These are phyloP conservation scores for Lepas anatifera DNA, from an alignment of 2,888 invertebrate genomes.

Conservation along the genomic window DNA sequence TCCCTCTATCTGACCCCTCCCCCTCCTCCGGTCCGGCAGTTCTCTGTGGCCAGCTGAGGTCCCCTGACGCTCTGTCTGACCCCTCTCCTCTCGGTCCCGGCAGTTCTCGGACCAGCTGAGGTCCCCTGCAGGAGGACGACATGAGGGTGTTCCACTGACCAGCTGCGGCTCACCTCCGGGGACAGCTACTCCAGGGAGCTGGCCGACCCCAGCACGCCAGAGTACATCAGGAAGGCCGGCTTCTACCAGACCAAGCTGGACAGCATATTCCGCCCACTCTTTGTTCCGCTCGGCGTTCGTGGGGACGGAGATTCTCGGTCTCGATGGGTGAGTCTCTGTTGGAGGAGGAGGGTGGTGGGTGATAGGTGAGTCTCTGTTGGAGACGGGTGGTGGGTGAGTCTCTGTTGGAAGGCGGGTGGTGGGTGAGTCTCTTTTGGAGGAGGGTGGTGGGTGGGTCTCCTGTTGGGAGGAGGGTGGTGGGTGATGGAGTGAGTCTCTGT, in stretches of 20 bases:
- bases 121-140: conserved; percentile 33
- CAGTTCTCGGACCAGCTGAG: conserved; percentile 6
- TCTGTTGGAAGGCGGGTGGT: no score
- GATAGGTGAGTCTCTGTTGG: no score
- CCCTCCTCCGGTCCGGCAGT: no score
- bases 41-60: no score
- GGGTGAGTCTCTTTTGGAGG: no score
- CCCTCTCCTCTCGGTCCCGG: no score
- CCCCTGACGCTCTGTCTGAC: background rate
- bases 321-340: conserved; percentile 56
- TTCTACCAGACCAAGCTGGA: conserved; percentile 64
- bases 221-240: conserved; percentile 58
- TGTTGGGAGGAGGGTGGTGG: no score
- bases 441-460: no score
- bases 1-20: no score
- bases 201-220: conserved; percentile 51
- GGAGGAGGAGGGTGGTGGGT: no score
- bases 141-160: conserved; percentile 72
- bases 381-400: no score
- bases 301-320: conserved; percentile 64
- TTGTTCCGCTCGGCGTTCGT: conserved; percentile 61
- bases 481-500: no score
- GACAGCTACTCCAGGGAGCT: conserved; percentile 56
- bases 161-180: conserved; percentile 56
- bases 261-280: conserved; percentile 57